These are phyloP conservation scores for Eledona agricola DNA, from an alignment of 2,888 invertebrate species.

Conservation along the genomic window DNA sequence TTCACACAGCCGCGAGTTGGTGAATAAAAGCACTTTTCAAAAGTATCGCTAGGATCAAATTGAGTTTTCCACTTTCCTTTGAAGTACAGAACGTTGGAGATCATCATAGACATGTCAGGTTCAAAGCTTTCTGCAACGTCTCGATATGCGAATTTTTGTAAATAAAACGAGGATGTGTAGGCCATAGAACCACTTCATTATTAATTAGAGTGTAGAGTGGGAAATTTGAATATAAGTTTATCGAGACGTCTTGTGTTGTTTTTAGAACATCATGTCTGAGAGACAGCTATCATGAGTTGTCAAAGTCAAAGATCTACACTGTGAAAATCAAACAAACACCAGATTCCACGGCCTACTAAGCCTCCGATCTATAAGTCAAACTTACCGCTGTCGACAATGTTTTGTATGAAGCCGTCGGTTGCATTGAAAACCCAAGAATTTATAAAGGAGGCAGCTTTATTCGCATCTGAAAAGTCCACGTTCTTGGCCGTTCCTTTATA, in stretches of 20 bases:
- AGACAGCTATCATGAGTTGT: too few relatives aligned
- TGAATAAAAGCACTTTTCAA: constrained; percentile 70
- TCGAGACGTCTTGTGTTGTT: too few relatives aligned
- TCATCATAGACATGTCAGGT: constrained; percentile 69
- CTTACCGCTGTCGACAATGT: constrained; percentile 42
- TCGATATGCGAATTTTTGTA: too few relatives aligned
- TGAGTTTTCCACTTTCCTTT: constrained; percentile 79
- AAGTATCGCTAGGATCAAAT: constrained; percentile 68
- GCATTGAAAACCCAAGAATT: constrained; percentile 69
- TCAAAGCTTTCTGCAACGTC: constrained; percentile 63
- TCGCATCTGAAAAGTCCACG: constrained; percentile 65
- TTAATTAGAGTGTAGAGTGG: too few relatives aligned
- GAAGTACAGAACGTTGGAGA: constrained; percentile 82
- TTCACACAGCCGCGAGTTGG: constrained; percentile 69
- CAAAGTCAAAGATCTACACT: too few relatives aligned
- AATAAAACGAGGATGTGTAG: too few relatives aligned
- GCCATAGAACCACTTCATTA: too few relatives aligned
- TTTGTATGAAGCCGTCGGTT: constrained; percentile 67
- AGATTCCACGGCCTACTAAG: too few relatives aligned
- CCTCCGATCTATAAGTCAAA: constrained; percentile 1
- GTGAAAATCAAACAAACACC: too few relatives aligned
- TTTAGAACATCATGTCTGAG: too few relatives aligned
- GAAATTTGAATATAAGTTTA: too few relatives aligned
- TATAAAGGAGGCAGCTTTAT: constrained; percentile 62
- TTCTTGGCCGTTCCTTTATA: constrained; percentile 65